Evolutionary conservation across 2,888 invertebrate genomes (phyloP), one percentile per base, ranked within the genome.

Genomic region (Altica lythri): DNA sequence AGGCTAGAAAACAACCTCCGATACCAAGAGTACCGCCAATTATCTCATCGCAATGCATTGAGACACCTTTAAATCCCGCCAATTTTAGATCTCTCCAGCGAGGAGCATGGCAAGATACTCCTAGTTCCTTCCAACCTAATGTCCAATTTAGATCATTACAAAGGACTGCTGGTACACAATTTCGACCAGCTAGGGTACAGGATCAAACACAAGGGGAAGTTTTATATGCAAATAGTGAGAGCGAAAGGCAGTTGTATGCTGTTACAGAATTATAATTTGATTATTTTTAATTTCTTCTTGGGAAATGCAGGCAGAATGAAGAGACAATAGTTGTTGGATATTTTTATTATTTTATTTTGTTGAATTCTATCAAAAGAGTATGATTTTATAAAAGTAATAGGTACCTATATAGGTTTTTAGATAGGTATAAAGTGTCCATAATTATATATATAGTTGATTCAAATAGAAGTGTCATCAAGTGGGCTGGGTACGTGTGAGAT

Each of bases 231-330:
- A 75, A 77, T 51, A 73, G 73, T 54, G 79, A 79, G 46, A 78
- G 77, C 61, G 77, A 80, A 59, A 75, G 78, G 57, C 77, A 77
- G 60, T 64, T 90, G 61, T 90, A 89, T 72, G 89, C 89, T 43
- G 88, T 90, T 62, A 87, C 90, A 50, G 87, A 83, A 72, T 79
- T 85, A 78, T 85, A 83, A 78, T 44, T 54, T 53, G 48, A 13
- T 68, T 66, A 63, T 48, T 59, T 62, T 61, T 56, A 27, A 40
- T 63, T 65, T 63, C 60, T 61, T 64, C 72, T 75, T 75, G 73
- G 75, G 75, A 72, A 70, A 73, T 77, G 75, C 76, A 76, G 76
- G 76, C 76, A 77, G 75, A 59, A n/a, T n/a, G n/a, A n/a, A n/a
- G 22, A 19, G 48, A 58, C 58, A 64, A 64, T 59, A 59, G 57